These are phyloP conservation scores for Chydorus sphaericus DNA, from an alignment of 2,888 invertebrate species.

Conservation along the genomic window DNA sequence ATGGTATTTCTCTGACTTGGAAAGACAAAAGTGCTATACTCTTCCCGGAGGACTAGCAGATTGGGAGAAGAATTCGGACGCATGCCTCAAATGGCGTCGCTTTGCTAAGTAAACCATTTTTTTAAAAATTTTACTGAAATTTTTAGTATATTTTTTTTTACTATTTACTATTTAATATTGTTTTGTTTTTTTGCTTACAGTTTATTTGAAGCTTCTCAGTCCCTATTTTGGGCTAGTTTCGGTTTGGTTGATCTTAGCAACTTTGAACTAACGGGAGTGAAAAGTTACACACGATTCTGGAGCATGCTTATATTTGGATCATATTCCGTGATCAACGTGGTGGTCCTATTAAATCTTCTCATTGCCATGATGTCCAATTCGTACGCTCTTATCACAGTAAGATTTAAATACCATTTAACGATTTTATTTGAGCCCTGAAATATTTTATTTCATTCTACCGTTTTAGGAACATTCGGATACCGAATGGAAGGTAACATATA, in stretches of 20 bases:
- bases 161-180: background rate
- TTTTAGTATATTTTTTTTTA: background rate
- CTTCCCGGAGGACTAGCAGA: constrained; percentile 53
- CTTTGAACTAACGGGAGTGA: constrained; percentile 75
- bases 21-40: constrained; percentile 61
- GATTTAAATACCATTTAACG: too few relatives aligned
- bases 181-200: constrained; percentile 37
- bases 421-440: background rate
- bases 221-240: constrained; percentile 91
- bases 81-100: constrained; percentile 73
- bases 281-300: constrained; percentile 85
- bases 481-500: background rate
- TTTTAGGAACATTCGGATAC: constrained; percentile 76
- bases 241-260: constrained; percentile 77
- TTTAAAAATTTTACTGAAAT: background rate
- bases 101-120: constrained; percentile 51
- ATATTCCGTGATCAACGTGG: constrained; percentile 86
- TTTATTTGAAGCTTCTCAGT: constrained; percentile 86
- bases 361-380: constrained; percentile 99
- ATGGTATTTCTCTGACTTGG: constrained; percentile 46
- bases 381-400: constrained; percentile 79
- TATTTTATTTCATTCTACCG: constrained; percentile 1
- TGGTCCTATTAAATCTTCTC: constrained; percentile 79
- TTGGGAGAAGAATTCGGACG: constrained; percentile 57
- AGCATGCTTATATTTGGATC: constrained; percentile 90